Conservation (phyloP, 2,113 vertebrate genomes). For the Paramormyrops kingsleyae region DNA sequence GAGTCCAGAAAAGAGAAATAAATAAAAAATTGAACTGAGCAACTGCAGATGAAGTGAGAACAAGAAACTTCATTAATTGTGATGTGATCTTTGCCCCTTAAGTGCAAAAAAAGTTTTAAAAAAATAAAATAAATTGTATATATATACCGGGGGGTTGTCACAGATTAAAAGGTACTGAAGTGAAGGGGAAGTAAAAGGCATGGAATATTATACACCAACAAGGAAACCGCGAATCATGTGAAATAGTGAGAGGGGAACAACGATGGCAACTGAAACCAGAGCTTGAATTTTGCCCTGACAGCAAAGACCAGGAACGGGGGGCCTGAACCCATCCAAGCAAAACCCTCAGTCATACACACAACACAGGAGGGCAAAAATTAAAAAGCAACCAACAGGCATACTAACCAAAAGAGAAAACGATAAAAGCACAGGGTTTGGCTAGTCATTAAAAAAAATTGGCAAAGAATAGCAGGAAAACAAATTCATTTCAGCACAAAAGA, state of each 20-base stretch:
- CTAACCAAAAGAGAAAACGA: constrained; percentile 28
- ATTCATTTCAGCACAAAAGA: constrained; percentile 42
- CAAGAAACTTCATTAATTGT: neutral
- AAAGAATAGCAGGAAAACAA: neutral
- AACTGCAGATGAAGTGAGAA: constrained; percentile 13
- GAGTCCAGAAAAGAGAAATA: neutral
- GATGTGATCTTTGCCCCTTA: neutral
- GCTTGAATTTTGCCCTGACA: neutral
- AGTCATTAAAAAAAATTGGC: neutral
- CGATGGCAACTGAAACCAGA: neutral
- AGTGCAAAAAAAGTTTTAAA: neutral
- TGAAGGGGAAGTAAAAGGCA: neutral
- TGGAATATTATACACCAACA: neutral
- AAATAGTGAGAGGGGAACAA: neutral
- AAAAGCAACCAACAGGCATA: constrained; percentile 28
- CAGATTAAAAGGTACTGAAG: neutral
- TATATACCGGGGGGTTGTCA: neutral
- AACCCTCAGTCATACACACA: constrained; percentile 7
- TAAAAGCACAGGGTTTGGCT: constrained; percentile 1
- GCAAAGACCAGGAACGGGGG: neutral
- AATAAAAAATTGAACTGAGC: no score
- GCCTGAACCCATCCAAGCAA: neutral
- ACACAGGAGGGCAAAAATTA: constrained; percentile 25
- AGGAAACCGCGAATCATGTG: neutral
- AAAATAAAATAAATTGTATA: no score